A percentile compares a stretch with the other conserved stretches of the same genome.
These are phyloP conservation scores for Drosophila stalkeri DNA, from an alignment of 2,888 invertebrate genomes.

Conservation along the genomic window DNA sequence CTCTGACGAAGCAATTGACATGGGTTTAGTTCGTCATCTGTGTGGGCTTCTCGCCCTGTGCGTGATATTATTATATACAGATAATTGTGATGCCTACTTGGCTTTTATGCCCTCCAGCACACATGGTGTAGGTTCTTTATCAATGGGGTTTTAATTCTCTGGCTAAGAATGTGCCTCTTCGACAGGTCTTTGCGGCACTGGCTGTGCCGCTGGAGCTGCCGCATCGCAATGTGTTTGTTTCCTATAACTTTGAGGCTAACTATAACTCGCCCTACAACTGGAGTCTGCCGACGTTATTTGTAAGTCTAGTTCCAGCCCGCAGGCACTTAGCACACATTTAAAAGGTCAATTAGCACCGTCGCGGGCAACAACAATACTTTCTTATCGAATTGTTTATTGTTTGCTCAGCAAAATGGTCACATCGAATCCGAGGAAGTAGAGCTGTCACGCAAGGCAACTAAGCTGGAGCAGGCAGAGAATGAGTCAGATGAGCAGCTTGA, in stretches of 20 bases:
- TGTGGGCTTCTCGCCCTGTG: slow-evolving; percentile 23
- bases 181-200: slow-evolving; percentile 90
- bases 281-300: slow-evolving; percentile 76
- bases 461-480: not conserved
- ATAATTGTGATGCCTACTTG: slow-evolving; percentile 44
- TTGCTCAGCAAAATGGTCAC: slow-evolving; percentile 68
- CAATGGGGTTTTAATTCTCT: not conserved
- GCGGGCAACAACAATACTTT: slow-evolving; percentile 16
- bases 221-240: slow-evolving; percentile 89
- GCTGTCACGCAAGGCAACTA: slow-evolving; percentile 50
- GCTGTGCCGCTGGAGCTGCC: slow-evolving; percentile 90
- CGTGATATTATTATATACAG: slow-evolving; percentile 4
- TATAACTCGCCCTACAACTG: slow-evolving; percentile 88
- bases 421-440: slow-evolving; percentile 68
- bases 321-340: slow-evolving; percentile 53
- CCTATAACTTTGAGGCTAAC: slow-evolving; percentile 91
- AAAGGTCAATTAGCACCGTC: slow-evolving; percentile 64
- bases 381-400: slow-evolving; percentile 8
- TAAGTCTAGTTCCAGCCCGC: slow-evolving; percentile 63
- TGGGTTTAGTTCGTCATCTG: slow-evolving; percentile 20
- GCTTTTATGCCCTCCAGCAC: slow-evolving; percentile 82
- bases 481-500: not conserved
- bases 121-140: slow-evolving; percentile 77
- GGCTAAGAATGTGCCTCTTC: not conserved
- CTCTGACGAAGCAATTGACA: slow-evolving; percentile 36